Evolutionary conservation across 2,113 vertebrate species (phyloP).

Genomic region (Bubo blakistoni): DNA sequence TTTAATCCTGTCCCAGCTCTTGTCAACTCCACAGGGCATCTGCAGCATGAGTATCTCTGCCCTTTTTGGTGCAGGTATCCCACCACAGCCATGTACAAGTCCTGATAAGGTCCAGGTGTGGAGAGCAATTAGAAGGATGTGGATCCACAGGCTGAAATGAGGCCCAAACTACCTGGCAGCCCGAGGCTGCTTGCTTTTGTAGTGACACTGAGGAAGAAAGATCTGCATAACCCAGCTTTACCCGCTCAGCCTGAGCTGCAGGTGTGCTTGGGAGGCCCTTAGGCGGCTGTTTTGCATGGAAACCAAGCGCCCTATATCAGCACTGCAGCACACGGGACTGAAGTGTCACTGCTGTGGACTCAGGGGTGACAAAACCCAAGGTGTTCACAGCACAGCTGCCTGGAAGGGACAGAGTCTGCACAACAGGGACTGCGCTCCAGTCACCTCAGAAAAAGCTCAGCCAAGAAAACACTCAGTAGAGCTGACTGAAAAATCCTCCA

Average conservation of each 20-base stretch:
- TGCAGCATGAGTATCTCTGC: background rate
- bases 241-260: background rate
- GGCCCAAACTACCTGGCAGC: background rate
- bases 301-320: rapidly evolving
- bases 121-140: background rate
- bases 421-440: background rate
- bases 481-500: background rate
- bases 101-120: background rate
- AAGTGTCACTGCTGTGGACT: background rate
- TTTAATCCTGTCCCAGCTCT: background rate
- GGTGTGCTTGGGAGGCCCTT: background rate
- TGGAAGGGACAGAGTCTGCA: background rate
- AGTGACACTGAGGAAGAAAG: background rate
- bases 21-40: background rate
- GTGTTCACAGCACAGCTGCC: background rate
- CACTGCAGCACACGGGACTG: background rate
- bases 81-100: background rate
- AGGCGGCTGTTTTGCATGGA: background rate
- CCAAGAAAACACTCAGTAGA: background rate
- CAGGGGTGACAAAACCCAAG: background rate
- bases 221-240: background rate
- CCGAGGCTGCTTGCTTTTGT: rapidly evolving
- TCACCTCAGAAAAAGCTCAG: background rate
- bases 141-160: background rate
- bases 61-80: background rate